A percentile compares a stretch with the other conserved stretches of the same genome.
Evolutionary conservation across 1,140 invertebrate genomes (phyloP).

Genomic region (Protaetia brevitarsis): DNA sequence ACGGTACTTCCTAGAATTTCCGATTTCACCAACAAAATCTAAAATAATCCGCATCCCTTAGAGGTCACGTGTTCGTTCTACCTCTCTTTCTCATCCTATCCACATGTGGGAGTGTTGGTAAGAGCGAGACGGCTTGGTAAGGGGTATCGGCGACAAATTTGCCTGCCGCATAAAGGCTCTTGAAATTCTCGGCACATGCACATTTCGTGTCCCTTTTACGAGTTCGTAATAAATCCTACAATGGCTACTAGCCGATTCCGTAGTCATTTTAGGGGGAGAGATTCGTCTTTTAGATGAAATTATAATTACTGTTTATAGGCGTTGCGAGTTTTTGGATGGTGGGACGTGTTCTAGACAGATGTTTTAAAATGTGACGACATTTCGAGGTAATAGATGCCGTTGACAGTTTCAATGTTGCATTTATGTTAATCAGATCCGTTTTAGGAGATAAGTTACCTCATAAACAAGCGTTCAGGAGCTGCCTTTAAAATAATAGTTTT

Average conservation of each 20-base stretch:
- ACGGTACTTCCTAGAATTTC: constrained; percentile 31
- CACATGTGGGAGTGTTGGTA: not conserved
- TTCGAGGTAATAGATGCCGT: not conserved
- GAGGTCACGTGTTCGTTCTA: constrained; percentile 16
- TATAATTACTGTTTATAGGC: not conserved
- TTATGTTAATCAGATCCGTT: not conserved
- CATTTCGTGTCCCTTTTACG: not conserved
- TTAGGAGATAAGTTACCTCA: not conserved
- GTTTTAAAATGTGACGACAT: constrained; percentile 8
- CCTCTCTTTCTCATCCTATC: not conserved
- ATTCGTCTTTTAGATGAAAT: not conserved
- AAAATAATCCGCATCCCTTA: constrained; percentile 13
- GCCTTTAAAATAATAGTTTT: not conserved
- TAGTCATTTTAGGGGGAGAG: not conserved
- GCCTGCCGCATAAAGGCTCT: not conserved
- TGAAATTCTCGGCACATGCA: constrained; percentile 14
- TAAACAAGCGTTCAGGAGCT: not conserved
- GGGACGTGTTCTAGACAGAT: not conserved
- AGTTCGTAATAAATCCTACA: not conserved
- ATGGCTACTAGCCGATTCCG: constrained; percentile 2
- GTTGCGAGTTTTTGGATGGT: not conserved
- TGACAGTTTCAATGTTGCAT: not conserved
- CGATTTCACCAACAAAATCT: constrained; percentile 30
- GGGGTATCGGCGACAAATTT: constrained; percentile 15
- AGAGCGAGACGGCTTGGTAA: not conserved